Conservation (phyloP, 2,888 invertebrate genomes). For the Drosophila merina region DNA sequence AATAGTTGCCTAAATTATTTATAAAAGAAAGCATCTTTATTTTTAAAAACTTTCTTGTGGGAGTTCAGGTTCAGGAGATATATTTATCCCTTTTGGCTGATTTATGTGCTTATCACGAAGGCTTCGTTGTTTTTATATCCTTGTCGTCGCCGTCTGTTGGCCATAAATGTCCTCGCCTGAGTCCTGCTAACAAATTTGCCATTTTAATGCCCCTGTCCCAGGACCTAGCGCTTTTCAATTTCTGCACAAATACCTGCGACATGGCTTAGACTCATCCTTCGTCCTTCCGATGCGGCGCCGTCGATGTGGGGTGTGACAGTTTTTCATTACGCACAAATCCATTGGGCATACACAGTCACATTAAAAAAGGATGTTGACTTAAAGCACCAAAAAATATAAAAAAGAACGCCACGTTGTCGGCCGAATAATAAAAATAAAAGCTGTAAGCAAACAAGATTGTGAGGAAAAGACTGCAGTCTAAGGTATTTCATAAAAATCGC, state of each 20-base stretch:
- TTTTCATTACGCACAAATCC: slow-evolving; percentile 79
- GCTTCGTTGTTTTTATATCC: slow-evolving; percentile 73
- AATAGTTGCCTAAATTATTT: slow-evolving; percentile 23
- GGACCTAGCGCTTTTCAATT: slow-evolving; percentile 69
- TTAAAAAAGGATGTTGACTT: slow-evolving; percentile 46
- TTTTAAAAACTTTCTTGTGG: slow-evolving; percentile 7
- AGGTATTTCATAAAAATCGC: slow-evolving; percentile 43
- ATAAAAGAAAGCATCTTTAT: not conserved
- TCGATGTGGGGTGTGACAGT: slow-evolving; percentile 54
- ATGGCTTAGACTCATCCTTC: slow-evolving; percentile 49
- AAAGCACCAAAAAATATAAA: slow-evolving; percentile 18
- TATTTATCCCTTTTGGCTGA: slow-evolving; percentile 44
- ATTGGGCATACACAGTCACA: slow-evolving; percentile 71
- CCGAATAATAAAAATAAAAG: slow-evolving; percentile 12
- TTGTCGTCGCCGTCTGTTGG: slow-evolving; percentile 67
- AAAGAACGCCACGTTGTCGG: not conserved
- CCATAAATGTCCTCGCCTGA: slow-evolving; percentile 72
- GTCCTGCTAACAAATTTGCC: slow-evolving; percentile 72
- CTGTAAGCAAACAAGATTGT: slow-evolving; percentile 24
- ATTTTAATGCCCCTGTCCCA: slow-evolving; percentile 66
- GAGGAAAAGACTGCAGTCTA: slow-evolving; percentile 2
- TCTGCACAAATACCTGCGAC: slow-evolving; percentile 57
- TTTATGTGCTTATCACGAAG: slow-evolving; percentile 76
- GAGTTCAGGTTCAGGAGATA: not conserved
- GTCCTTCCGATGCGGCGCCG: not conserved